Evolutionary conservation across 2,797 vertebrate species (phyloP), one percentile per base, ranked within the genome.

Genomic region (Chaetodon trifasciatus): DNA sequence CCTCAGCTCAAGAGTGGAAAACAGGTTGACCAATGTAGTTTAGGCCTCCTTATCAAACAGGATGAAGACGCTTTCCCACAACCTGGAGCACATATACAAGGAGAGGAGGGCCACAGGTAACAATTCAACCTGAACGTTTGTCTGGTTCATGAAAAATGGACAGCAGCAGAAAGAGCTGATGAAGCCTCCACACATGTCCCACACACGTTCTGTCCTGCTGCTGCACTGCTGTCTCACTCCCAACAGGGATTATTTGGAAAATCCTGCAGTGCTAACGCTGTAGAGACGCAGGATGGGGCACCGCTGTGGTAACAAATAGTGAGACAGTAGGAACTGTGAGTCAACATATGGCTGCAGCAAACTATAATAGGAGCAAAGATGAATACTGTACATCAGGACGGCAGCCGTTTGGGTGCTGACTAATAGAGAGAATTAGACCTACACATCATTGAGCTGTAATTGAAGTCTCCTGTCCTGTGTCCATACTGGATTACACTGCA

Each of bases 1-100:
- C 93, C 82, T 83, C 78, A 39, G 80, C 76, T 56, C 55, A 28
- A 49, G 7, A 46, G 70, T 64, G 73, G 60, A 79, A 79, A 81
- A 76, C 62, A 66, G 73, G 85, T 84, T 88, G 89, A 90, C 86
- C 89, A 70, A 90, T 87, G 93, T 80, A 68, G 85, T 87, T 86
- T 87, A 79, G 92, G 88, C 92, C 92, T 93, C 94, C 93, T 94
- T 95, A 94, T 96, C 94, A 91, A 93, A 95, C 95, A 96, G 94
- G 94, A 93, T 88, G 87, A 87, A 86, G 28, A 91, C 90, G 68
- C 70, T 93, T 93, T 92, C 91, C 85, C 91, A 94, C 76, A 71
- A 80, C 91, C 73, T 70, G 76, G 65, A 76, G 64, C 17, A 17
- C 52, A 71, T 58, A 76, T 67, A 86, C 46, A 69, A 55, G 71